Evolutionary conservation across 2,888 invertebrate species (phyloP), one percentile per base, ranked within the genome.

Genomic region (Sacculina carcini): DNA sequence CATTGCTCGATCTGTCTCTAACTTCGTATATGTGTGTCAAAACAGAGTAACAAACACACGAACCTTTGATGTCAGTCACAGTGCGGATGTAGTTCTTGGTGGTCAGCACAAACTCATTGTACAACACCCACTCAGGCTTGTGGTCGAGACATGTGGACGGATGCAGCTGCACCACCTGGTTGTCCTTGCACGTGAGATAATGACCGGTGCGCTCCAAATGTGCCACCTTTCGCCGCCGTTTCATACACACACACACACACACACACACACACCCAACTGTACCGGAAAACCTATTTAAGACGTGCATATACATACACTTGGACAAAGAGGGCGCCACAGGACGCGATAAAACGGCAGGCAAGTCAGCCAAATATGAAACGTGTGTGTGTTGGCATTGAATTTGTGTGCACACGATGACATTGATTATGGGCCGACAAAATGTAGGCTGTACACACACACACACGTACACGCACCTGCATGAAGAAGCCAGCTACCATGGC

Each of bases 121-220:
- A 99, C 54, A 99, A 80, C 38, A 96, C 96, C 98, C 98, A 99
- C 68, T 98, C 98, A 1, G 98, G 98, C 66, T 98, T 98, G 69
- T 98, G 98, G 69, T 96, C 96, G 52, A 99, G 74, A 64, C 94
- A 96, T 9, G 96, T 96, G 58, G 94, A 94, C 0, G 98, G 98
- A 70, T 99, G 98, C 39, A 99, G 73, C 66, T 96, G 96, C 1
- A 99, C 98, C 55, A 89, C 79, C 70, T 99, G 98, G 71, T 96
- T 96, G 70, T 99, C 98, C 66, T 98, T 98, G 57, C 96, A 90
- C 3, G 98, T 98, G 57, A 96, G 71, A 67, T 99, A 99, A 68
- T 96, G 92, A 0, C 98, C 98, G 0, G 87, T 94, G 51, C 94
- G 73, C 65, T 99, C 98, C 58, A 98, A 68, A 69, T 98, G 98